phyloP scores from a whole-genome alignment of 1,140 invertebrate genomes.

The Aleiodes sp. region DNA sequence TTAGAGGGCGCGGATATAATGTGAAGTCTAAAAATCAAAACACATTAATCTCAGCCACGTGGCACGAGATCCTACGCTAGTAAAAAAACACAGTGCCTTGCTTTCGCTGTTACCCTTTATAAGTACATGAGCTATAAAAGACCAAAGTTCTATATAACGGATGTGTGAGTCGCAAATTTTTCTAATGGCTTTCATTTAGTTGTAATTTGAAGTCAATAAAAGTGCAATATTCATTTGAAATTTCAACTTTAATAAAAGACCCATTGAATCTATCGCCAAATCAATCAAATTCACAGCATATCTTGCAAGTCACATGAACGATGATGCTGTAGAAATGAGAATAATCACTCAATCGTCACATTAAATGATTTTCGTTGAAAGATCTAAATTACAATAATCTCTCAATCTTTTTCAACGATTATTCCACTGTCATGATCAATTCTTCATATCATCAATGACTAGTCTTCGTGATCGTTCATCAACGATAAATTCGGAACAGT shows the following conservation, averaged over 20 bases:
- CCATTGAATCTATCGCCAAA: no score
- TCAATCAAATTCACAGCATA: no score
- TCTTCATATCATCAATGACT: slow-evolving; percentile 21
- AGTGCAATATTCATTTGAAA: slow-evolving; percentile 4
- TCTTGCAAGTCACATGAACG: no score
- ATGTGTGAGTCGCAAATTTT: neutral
- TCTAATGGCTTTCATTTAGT: neutral
- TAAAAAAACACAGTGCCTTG: slow-evolving; percentile 45
- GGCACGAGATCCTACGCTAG: slow-evolving; percentile 55
- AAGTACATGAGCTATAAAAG: neutral
- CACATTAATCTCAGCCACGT: slow-evolving; percentile 66
- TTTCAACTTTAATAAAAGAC: slow-evolving; percentile 11
- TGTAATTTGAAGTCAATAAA: slow-evolving; percentile 6
- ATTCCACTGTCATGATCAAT: slow-evolving; percentile 30
- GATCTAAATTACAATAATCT: slow-evolving; percentile 8
- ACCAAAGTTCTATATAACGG: neutral
- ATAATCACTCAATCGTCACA: no score
- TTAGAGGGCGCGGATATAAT: slow-evolving; percentile 55
- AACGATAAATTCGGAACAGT: slow-evolving; percentile 28
- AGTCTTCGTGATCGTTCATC: slow-evolving; percentile 35
- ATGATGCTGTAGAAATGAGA: no score
- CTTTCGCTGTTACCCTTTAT: slow-evolving; percentile 19
- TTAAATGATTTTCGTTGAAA: slow-evolving; percentile 16
- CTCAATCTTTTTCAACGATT: slow-evolving; percentile 33
- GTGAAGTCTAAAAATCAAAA: slow-evolving; percentile 67